Evolutionary conservation across 2,797 vertebrate species (phyloP).

Genomic region (Galaxias olidus): DNA sequence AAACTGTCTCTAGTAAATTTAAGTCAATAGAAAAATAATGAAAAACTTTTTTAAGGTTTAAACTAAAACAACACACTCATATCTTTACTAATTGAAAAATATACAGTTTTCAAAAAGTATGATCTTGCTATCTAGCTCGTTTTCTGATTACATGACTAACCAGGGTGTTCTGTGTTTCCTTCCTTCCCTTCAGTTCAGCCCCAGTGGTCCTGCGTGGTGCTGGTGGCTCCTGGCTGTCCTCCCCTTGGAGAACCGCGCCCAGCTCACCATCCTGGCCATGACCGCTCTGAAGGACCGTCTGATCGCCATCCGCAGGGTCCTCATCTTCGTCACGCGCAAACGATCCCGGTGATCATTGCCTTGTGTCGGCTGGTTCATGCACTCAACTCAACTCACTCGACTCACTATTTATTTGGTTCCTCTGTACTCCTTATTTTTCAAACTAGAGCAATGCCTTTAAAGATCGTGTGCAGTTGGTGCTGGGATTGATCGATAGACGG

Average conservation of each 20-base stretch:
- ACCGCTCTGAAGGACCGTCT: slow-evolving; percentile 88
- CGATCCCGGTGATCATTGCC: slow-evolving; percentile 75
- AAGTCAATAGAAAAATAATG: too few species aligned
- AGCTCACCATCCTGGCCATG: slow-evolving; percentile 90
- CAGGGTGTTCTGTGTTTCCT: not conserved
- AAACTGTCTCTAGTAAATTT: too few species aligned
- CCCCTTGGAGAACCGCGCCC: slow-evolving; percentile 87
- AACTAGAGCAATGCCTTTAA: slow-evolving; percentile 7
- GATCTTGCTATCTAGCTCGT: too few species aligned
- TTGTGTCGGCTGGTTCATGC: not conserved
- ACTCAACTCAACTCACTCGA: not conserved
- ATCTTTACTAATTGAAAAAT: too few species aligned
- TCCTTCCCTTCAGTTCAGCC: slow-evolving; percentile 73
- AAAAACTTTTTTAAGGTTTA: too few species aligned
- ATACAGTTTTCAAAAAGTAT: not conserved
- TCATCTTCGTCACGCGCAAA: slow-evolving; percentile 89
- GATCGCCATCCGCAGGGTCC: slow-evolving; percentile 83
- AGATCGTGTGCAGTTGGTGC: not conserved
- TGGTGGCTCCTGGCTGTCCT: slow-evolving; percentile 93
- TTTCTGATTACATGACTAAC: too few species aligned
- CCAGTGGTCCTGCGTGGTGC: slow-evolving; percentile 89
- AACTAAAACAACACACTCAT: too few species aligned
- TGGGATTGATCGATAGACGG: not conserved
- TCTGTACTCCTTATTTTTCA: too few species aligned
- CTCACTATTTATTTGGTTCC: not conserved